Evolutionary conservation across 2,797 vertebrate genomes (phyloP), one percentile per base, ranked within the genome.

Genomic region (Tolypeutes matacus): DNA sequence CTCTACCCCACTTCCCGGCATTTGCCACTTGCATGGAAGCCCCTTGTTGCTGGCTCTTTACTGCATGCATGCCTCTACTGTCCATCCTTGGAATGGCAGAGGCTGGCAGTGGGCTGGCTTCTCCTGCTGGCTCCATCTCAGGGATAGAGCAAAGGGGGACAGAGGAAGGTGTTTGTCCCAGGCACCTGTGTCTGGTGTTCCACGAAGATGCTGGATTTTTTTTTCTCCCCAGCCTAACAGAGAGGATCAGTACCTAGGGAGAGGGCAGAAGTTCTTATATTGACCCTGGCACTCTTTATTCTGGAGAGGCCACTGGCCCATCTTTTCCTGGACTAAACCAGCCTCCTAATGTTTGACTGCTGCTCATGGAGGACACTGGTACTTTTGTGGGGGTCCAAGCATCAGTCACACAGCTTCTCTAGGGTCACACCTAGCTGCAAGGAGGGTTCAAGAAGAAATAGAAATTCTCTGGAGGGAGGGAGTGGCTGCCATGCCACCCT

Each of bases 311-410:
- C 42, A 51, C 14, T 21, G 18, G 17, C 56, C 5, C 27, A 53
- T 81, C 39, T 95, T 91, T 94, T 89, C 25, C 92, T 62, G 34
- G 39, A 56, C 67, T 81, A 23, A 1, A 42, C 81, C 70, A 34
- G 23, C 70, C 67, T 87, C 36, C 17, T 20, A 13, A 31, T 69
- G 7, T 64, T 91, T 18, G 8, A 67, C 25, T 56, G 56, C 9
- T n/a, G 15, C n/a, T 86, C 39, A 72, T 10, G 0, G 20, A 73
- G 31, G 72, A 58, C 25, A 29, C 65, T 17, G 3, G 39, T n/a
- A 65, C 31, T 31, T 76, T n/a, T 10, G 0, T 70, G 58, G 39
- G 20, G 34, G 29, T 75, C 51, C 9, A 3, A 69, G 39, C 36
- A 39, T 85, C 64, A 67, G 49, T 39, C 9, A 11, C 56, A 10